Percentiles rank a stretch among this genome's conserved stretches.
Evolutionary conservation across 2,888 invertebrate species (phyloP).

Genomic region (Drosophila cyrtoloma): DNA sequence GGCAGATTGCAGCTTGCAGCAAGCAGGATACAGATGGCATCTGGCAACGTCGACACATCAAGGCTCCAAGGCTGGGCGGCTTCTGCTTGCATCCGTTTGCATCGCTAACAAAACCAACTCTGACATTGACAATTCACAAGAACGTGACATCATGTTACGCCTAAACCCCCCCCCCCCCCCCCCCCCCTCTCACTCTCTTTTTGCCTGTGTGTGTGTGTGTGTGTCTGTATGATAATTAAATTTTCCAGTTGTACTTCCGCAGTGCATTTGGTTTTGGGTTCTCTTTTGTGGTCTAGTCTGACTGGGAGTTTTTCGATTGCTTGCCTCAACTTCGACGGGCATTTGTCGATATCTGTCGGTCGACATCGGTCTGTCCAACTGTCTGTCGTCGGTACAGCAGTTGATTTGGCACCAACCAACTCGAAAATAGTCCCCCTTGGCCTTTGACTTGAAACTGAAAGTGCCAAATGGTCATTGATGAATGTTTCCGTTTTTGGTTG

Average conservation of each 20-base stretch:
- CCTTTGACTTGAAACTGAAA: conserved; percentile 67
- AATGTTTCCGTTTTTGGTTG: conserved; percentile 61
- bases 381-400: conserved; percentile 46
- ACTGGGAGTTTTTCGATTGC: conserved; percentile 33
- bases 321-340: conserved; percentile 46
- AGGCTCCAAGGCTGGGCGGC: conserved; percentile 31
- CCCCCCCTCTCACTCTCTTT: not conserved
- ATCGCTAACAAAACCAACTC: conserved; percentile 56
- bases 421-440: conserved; percentile 45
- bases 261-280: conserved; percentile 35
- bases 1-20: not conserved
- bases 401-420: conserved; percentile 63
- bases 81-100: conserved; percentile 39
- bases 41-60: conserved; percentile 49
- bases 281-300: conserved; percentile 12
- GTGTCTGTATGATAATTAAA: conserved; percentile 68
- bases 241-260: conserved; percentile 71
- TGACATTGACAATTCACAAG: conserved; percentile 72
- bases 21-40: not conserved
- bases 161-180: not conserved
- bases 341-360: conserved; percentile 47
- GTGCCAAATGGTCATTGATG: conserved; percentile 71
- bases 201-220: conserved; percentile 48
- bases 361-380: conserved; percentile 11
- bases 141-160: conserved; percentile 56